These are phyloP conservation scores for Percopsis omiscomaycus DNA, from an alignment of 2,797 vertebrate species.

Conservation along the genomic window DNA sequence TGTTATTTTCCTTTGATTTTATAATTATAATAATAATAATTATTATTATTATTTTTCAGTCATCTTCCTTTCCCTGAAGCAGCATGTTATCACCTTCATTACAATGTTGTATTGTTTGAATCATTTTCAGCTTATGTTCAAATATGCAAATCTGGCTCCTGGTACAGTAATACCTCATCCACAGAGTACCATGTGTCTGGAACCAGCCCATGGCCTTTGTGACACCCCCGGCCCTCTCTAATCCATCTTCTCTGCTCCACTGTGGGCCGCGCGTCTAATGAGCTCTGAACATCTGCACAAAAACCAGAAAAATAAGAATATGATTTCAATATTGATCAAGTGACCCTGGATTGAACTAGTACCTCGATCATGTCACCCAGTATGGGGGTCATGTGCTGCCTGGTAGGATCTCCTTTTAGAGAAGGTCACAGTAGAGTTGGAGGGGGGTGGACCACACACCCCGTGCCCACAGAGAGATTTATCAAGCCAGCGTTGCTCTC, in stretches of 20 bases:
- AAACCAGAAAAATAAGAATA: not conserved
- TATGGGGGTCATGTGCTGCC: no score
- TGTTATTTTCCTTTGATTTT: slow-evolving; percentile 42
- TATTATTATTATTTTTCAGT: not conserved
- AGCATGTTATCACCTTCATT: slow-evolving; percentile 38
- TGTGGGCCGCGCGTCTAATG: not conserved
- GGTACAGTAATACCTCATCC: not conserved
- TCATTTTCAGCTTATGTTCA: not conserved
- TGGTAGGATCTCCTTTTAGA: slow-evolving; percentile 26
- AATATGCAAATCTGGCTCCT: not conserved
- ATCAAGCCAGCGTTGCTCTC: slow-evolving; percentile 71
- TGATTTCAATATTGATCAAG: not conserved
- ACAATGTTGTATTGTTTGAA: slow-evolving; percentile 19
- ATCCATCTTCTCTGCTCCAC: not conserved
- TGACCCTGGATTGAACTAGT: not conserved
- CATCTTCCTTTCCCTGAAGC: slow-evolving; percentile 25
- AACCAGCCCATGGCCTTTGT: not conserved
- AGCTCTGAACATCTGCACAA: not conserved
- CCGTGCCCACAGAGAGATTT: slow-evolving; percentile 71
- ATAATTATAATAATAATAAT: slow-evolving; percentile 7
- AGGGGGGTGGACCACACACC: slow-evolving; percentile 71
- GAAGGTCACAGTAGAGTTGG: slow-evolving; percentile 73
- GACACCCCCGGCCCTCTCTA: not conserved
- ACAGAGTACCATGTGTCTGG: not conserved
- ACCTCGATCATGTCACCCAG: slow-evolving; percentile 2